Percentiles rank a stretch among this genome's conserved stretches.
Conservation (phyloP, 2,113 vertebrate species). For the Sinosuthora webbiana region DNA sequence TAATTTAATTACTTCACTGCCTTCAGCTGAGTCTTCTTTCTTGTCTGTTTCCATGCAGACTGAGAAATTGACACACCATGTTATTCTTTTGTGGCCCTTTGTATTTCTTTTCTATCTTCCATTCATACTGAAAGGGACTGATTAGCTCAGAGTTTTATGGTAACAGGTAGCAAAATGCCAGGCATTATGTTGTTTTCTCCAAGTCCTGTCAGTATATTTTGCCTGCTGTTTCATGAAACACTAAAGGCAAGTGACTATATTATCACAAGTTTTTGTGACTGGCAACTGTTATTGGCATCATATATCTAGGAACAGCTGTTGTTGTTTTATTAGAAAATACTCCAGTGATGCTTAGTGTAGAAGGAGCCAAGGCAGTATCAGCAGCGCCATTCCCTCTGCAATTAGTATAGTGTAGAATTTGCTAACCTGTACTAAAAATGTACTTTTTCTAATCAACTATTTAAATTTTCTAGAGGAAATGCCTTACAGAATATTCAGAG, state of each 20-base stretch:
- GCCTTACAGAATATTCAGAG: background rate
- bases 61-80: background rate
- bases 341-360: slow-evolving; percentile 17
- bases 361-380: slow-evolving; percentile 42
- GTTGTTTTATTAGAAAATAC: slow-evolving; percentile 64
- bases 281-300: slow-evolving; percentile 54
- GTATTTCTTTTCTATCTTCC: background rate
- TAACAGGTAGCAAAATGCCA: background rate
- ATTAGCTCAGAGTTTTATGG: background rate
- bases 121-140: background rate
- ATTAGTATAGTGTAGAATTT: background rate
- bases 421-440: background rate
- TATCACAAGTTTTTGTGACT: slow-evolving; percentile 37
- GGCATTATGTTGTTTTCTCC: background rate
- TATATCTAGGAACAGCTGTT: slow-evolving; percentile 61
- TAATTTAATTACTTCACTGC: background rate
- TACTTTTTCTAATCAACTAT: background rate
- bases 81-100: background rate
- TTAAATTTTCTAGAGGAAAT: slow-evolving; percentile 4
- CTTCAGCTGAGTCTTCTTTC: background rate
- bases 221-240: background rate
- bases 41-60: background rate
- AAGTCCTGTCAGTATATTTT: background rate
- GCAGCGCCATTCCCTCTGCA: background rate
- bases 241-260: slow-evolving; percentile 3